Conservation (phyloP, 1,140 invertebrate genomes). For the Tribolium madens region DNA sequence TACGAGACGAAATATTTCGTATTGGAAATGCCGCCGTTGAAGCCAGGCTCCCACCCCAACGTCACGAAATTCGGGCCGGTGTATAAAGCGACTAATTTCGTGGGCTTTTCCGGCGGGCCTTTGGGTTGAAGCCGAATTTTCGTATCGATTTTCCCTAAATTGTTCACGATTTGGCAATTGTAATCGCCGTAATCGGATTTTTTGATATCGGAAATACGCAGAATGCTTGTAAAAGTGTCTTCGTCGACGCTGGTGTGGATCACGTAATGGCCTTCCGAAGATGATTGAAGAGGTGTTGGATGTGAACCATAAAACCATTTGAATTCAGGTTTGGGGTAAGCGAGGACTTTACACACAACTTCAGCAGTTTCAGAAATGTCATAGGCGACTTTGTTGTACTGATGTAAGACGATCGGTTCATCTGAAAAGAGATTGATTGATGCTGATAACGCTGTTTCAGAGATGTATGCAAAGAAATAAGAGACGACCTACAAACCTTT, state of each 20-base stretch:
- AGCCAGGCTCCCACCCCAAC: conserved; percentile 87
- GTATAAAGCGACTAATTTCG: conserved; percentile 75
- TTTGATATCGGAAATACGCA: conserved; percentile 82
- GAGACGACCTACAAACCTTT: no score
- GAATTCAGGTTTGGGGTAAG: conserved; percentile 92
- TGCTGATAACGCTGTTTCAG: conserved; percentile 13
- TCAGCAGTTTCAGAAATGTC: conserved; percentile 86
- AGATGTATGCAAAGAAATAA: conserved; percentile 2
- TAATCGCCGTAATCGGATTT: conserved; percentile 91
- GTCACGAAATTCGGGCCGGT: conserved; percentile 82
- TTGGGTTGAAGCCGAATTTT: conserved; percentile 85
- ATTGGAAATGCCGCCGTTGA: conserved; percentile 87
- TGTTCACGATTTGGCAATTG: conserved; percentile 85
- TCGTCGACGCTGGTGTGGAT: conserved; percentile 84
- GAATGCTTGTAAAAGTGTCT: conserved; percentile 85
- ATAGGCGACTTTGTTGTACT: conserved; percentile 90
- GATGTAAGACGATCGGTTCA: conserved; percentile 85
- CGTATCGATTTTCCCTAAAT: conserved; percentile 79
- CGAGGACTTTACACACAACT: conserved; percentile 89
- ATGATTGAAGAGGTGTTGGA: conserved; percentile 76
- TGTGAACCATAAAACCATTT: conserved; percentile 89
- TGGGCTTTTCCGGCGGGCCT: conserved; percentile 86
- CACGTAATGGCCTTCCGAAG: conserved; percentile 87
- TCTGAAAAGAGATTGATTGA: conserved; percentile 69
- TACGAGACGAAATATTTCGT: conserved; percentile 89